Evolutionary conservation across 1,140 invertebrate genomes (phyloP).

Genomic region (Drosophila jambulina): DNA sequence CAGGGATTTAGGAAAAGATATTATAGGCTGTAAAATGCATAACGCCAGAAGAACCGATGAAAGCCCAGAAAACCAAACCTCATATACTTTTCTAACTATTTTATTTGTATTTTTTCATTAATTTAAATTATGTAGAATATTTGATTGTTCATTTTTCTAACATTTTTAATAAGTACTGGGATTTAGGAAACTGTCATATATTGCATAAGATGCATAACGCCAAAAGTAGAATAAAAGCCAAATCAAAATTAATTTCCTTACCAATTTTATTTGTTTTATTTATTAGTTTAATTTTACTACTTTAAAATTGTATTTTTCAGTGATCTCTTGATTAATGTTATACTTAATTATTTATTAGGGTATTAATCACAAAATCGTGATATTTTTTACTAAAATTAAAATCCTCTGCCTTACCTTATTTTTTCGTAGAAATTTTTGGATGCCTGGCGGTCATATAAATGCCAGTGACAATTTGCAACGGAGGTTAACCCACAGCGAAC

Average conservation of each 20-base stretch:
- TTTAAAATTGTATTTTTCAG: not conserved
- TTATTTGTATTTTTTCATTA: not conserved
- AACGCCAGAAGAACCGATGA: not conserved
- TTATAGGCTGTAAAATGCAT: no score
- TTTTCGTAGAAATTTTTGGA: constrained; percentile 17
- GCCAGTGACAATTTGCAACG: constrained; percentile 76
- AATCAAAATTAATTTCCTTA: no score
- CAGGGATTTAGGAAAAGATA: no score
- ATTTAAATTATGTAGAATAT: no score
- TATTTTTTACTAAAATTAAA: not conserved
- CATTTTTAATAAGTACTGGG: no score
- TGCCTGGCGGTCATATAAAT: constrained; percentile 69
- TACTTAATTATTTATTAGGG: not conserved
- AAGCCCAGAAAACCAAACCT: not conserved
- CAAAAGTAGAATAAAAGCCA: no score
- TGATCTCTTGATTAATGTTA: no score
- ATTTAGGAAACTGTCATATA: no score
- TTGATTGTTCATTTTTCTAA: no score
- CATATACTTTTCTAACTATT: not conserved
- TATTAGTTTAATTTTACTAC: not conserved
- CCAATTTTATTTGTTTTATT: not conserved
- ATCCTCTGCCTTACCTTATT: not conserved
- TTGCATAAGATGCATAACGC: no score
- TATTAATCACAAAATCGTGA: not conserved
- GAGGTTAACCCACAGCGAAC: constrained; percentile 29